Base-by-base conservation (phyloP, 2,888 invertebrate species). In the Netelia fuscicornis region DNA sequence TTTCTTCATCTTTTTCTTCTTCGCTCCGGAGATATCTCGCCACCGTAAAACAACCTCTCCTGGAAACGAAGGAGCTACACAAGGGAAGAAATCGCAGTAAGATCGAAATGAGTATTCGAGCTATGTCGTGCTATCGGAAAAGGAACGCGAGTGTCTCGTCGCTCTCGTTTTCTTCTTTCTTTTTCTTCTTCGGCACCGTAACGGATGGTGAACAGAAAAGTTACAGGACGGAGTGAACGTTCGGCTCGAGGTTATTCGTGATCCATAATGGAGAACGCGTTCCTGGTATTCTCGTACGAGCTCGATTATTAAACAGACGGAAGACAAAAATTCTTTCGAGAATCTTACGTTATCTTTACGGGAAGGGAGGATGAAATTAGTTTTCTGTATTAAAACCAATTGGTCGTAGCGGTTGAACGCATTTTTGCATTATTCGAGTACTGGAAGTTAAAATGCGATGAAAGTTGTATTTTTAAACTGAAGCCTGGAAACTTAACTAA, bases 91-190 rank as follows among this genome's bases (percentile, higher is more conserved):
- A 80, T 80, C 79, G 72, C 65, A 30, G 79, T 56, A 72, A 72
- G 65, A 72, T 72, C 79, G 79, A 65, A 79, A 71, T 76, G 71
- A 79, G 88, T 85, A 90, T 90, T 86, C 90, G 85, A 89, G 87
- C 87, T 89, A 91, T 90, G 90, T 86, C 42, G 86, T 44, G 82
- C 87, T 90, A 90, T 90, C 90, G 71, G 17, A 11, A 86, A 82
- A 88, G 87, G 87, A 89, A 89, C 88, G 89, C 86, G 84, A 86
- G 82, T 78, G 87, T 86, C 81, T 48, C 44, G 42, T 30, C 52
- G 68, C 81, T n/a, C 76, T 65, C 70, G 52, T 52, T 70, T 58
- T 52, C 71, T 37, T 74, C 65, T 13, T 64, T 56, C 17, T 56
- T 58, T 20, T 58, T 58, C 23, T 20, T 20, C 58, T 62, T 30